Evolutionary conservation across 2,888 invertebrate genomes (phyloP).

Genomic region (Lucinisca nassula): DNA sequence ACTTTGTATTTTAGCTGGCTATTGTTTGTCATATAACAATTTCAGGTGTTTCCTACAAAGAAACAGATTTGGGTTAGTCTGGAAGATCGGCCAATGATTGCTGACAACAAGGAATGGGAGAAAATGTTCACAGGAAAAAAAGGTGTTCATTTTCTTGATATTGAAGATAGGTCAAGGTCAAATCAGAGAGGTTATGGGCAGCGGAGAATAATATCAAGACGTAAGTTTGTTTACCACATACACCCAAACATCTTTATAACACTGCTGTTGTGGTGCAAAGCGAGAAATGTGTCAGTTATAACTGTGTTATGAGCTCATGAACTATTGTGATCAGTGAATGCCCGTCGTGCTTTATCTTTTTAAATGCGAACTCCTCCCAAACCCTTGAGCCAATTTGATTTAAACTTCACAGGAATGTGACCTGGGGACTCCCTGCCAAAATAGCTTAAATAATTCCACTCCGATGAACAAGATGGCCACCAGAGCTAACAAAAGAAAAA

Average conservation of each 20-base stretch:
- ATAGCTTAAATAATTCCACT: too few relatives aligned
- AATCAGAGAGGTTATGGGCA: not conserved
- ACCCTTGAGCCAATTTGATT: too few relatives aligned
- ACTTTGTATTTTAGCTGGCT: too few relatives aligned
- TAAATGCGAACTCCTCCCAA: not conserved
- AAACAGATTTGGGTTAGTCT: slow-evolving; percentile 80
- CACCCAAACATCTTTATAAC: not conserved
- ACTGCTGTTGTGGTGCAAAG: not conserved
- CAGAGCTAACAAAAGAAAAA: too few relatives aligned
- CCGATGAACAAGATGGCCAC: too few relatives aligned
- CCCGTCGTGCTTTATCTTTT: not conserved
- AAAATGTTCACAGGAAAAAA: slow-evolving; percentile 78
- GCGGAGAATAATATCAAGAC: not conserved
- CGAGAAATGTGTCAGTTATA: not conserved
- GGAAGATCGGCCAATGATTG: slow-evolving; percentile 81
- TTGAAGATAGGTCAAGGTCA: slow-evolving; percentile 62
- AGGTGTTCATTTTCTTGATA: slow-evolving; percentile 78
- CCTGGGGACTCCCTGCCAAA: too few relatives aligned
- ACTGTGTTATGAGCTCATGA: not conserved
- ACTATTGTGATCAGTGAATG: not conserved
- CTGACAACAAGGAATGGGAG: slow-evolving; percentile 81
- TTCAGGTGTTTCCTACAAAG: slow-evolving; percentile 82
- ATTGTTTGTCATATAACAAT: too few relatives aligned
- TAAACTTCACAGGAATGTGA: too few relatives aligned
- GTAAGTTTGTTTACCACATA: not conserved